Evolutionary conservation across 2,888 invertebrate genomes (phyloP), one percentile per base, ranked within the genome.

Genomic region (Eupsilia transversa): DNA sequence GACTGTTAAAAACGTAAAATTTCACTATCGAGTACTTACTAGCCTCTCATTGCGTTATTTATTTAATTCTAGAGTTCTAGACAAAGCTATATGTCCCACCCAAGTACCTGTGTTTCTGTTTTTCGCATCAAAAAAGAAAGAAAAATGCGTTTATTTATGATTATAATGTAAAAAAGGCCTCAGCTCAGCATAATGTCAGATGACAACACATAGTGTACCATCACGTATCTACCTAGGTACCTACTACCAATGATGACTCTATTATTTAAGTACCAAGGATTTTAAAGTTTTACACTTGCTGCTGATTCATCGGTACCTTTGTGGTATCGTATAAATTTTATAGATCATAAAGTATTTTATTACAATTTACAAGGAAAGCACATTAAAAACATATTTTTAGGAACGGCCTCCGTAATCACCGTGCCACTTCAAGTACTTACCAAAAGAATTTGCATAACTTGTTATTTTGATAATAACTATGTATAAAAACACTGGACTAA

Each of bases 381-480:
- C 77, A 70, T 81, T 35, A 65, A 70, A 79, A 70, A 79, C 54
- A 27, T 79, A 76, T 77, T 79, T 80, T 70, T 65, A 70, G 70
- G 54, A 61, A 54, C 23, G 64, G 52, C 70, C 54, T 76, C 41
- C 54, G 60, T 59, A 49, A 38, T 56, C 38, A 43, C 63, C 10
- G 14, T 6, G 2, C 33, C 35, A 61, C 60, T 78, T 65, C 23
- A 33, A 67, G 52, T 61, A 38, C 20, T 49, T 63, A 38, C 23
- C 12, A 52, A 35, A 30, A 27, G 49, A 59, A 64, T 9, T 23
- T 33, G 9, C 49, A 30, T 17, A 2, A 5, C 5, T 30, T 23
- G 23, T 20, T 64, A 64, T 23, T 64, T 43, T 30, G 7, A 41
- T 14, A 14, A 43, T 61, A 38, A 61, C 10, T 12, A 57, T 30